Percentiles rank a stretch among this genome's conserved stretches.
Conservation (phyloP, 2,113 vertebrate species). For the Amblyornis subalaris region DNA sequence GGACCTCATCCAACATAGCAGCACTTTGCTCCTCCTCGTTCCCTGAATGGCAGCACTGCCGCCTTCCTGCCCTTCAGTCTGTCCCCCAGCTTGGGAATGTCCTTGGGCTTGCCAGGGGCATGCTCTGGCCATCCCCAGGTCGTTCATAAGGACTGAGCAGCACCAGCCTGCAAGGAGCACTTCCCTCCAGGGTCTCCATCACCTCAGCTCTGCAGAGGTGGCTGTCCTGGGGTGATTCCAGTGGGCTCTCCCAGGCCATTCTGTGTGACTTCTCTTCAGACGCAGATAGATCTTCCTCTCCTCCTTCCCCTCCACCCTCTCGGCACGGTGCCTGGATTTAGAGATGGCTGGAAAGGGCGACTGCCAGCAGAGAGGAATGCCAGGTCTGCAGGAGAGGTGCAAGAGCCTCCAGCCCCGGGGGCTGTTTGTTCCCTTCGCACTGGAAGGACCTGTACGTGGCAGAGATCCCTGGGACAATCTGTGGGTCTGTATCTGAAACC, state of each 20-base stretch:
- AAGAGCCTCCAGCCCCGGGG: not conserved
- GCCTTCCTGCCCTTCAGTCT: not conserved
- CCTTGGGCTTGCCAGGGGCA: not conserved
- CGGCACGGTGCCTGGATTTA: fast-evolving
- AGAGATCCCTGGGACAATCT: not conserved
- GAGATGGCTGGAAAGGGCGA: not conserved
- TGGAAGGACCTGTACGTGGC: not conserved
- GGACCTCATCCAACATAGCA: fast-evolving
- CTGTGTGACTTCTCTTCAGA: not conserved
- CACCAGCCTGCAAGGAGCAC: not conserved
- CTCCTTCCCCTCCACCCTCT: not conserved
- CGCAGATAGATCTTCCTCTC: not conserved
- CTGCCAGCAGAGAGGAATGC: not conserved
- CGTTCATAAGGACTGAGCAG: not conserved
- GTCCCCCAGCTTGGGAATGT: not conserved
- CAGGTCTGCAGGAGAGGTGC: not conserved
- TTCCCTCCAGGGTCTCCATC: not conserved
- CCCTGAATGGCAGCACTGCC: not conserved
- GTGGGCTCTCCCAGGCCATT: not conserved
- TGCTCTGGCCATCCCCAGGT: not conserved
- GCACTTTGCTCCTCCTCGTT: fast-evolving
- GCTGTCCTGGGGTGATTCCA: not conserved
- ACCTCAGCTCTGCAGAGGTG: not conserved
- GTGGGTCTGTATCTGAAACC: not conserved
- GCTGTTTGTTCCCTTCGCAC: not conserved